Conservation (phyloP, 2,113 vertebrate species). For the Tetraodon nigroviridis region DNA sequence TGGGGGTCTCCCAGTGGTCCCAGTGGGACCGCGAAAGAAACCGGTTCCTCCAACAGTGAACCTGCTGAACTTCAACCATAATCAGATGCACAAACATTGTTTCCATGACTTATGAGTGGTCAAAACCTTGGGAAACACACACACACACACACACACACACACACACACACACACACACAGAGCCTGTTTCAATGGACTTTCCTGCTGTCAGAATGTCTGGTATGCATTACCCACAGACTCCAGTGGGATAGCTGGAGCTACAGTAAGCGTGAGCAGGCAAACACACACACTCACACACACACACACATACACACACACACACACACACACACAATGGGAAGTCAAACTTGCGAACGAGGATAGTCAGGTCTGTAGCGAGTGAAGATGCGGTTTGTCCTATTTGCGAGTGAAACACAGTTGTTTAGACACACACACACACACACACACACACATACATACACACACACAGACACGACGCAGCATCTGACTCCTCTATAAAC, state of each 20-base stretch:
- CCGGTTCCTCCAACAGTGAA: constrained; percentile 21
- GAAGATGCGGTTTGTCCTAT: background rate
- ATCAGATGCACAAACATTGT: constrained; percentile 56
- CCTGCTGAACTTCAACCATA: constrained; percentile 56
- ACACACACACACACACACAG: constrained; percentile 52
- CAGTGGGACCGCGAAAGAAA: background rate
- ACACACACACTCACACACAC: constrained; percentile 19
- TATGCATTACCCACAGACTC: constrained; percentile 80
- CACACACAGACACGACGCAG: background rate
- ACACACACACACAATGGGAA: constrained; percentile 3
- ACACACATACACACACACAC: constrained; percentile 4
- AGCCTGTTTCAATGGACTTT: constrained; percentile 72
- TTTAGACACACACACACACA: constrained; percentile 1
- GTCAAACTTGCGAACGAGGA: background rate
- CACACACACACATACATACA: background rate
- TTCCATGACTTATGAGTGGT: constrained; percentile 61
- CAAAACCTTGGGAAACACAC: constrained; percentile 47
- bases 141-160: constrained; percentile 36
- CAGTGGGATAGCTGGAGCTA: constrained; percentile 75
- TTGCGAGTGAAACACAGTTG: too few relatives aligned
- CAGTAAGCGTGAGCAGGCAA: constrained; percentile 57
- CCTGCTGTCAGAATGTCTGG: constrained; percentile 81
- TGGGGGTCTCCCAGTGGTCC: background rate
- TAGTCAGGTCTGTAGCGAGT: background rate
- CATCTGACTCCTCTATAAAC: too few relatives aligned